Percentiles rank a stretch among this genome's conserved stretches.
These are phyloP conservation scores for Anhinga rufa DNA, from an alignment of 2,113 vertebrate genomes.

Conservation along the genomic window DNA sequence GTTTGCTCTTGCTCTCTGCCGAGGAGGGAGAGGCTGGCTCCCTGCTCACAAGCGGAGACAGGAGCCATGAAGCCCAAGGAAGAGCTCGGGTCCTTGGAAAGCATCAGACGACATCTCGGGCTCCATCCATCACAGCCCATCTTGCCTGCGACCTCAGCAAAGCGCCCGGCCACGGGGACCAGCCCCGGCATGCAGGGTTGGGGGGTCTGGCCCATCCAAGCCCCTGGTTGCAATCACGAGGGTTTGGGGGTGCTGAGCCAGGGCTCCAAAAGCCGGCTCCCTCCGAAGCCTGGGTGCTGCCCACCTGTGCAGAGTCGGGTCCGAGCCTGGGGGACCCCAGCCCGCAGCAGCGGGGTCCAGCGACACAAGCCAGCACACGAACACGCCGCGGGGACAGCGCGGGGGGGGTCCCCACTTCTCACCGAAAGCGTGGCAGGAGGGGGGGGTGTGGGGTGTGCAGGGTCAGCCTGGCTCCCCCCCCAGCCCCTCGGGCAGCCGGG, in stretches of 20 bases:
- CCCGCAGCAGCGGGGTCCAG: not conserved
- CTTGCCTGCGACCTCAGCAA: not conserved
- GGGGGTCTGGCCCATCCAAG: not conserved
- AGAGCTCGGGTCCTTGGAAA: not conserved
- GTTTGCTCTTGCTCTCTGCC: not conserved
- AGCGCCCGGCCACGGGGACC: not conserved
- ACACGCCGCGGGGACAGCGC: not conserved
- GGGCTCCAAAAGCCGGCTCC: not conserved
- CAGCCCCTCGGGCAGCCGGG: not conserved
- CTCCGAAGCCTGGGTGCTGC: not conserved
- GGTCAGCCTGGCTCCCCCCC: not conserved
- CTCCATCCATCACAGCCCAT: not conserved
- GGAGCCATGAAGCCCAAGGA: not conserved
- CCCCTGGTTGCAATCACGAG: fast-evolving
- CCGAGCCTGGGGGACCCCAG: not conserved
- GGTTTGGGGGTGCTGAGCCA: not conserved
- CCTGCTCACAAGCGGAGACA: not conserved
- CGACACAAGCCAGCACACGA: not conserved
- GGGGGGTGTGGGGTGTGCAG: not conserved
- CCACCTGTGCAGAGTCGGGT: not conserved
- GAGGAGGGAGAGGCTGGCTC: not conserved
- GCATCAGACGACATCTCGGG: not conserved
- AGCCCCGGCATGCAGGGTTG: fast-evolving
- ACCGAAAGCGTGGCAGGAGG: not conserved
- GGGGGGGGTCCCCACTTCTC: not conserved